Conservation (phyloP, 2,797 vertebrate species). For the Poeciliopsis infans region DNA sequence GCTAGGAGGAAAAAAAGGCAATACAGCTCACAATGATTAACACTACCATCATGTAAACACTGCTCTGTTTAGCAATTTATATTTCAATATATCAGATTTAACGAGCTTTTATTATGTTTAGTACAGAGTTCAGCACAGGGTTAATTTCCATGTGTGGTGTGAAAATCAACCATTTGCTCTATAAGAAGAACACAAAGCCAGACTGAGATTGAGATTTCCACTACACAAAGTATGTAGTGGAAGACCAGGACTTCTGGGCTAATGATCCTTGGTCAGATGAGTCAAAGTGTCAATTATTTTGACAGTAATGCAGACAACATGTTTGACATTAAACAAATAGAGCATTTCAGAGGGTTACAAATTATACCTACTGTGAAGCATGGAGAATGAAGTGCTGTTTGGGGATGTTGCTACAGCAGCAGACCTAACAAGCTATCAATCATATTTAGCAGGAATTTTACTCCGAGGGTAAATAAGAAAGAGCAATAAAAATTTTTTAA, state of each 20-base stretch:
- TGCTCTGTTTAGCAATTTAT: neutral
- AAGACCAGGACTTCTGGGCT: neutral
- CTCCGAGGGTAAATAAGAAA: too few relatives aligned
- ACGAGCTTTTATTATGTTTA: neutral
- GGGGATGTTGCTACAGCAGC: too few relatives aligned
- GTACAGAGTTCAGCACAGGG: neutral
- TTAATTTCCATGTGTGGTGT: neutral
- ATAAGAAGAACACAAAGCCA: neutral
- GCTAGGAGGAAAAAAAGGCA: neutral
- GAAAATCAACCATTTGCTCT: neutral
- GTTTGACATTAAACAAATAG: neutral
- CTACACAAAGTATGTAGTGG: neutral
- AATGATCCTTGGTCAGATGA: neutral
- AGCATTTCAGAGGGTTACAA: neutral
- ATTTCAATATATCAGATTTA: neutral
- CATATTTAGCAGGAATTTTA: too few relatives aligned
- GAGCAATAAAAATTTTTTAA: neutral
- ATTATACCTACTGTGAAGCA: too few relatives aligned
- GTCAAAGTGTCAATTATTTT: neutral
- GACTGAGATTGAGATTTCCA: neutral
- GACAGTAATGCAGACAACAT: neutral
- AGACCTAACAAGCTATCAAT: too few relatives aligned
- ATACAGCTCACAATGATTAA: neutral
- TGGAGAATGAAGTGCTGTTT: too few relatives aligned
- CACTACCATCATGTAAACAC: neutral